These are phyloP conservation scores for Timandra comae DNA, from an alignment of 2,888 invertebrate species.

Conservation along the genomic window DNA sequence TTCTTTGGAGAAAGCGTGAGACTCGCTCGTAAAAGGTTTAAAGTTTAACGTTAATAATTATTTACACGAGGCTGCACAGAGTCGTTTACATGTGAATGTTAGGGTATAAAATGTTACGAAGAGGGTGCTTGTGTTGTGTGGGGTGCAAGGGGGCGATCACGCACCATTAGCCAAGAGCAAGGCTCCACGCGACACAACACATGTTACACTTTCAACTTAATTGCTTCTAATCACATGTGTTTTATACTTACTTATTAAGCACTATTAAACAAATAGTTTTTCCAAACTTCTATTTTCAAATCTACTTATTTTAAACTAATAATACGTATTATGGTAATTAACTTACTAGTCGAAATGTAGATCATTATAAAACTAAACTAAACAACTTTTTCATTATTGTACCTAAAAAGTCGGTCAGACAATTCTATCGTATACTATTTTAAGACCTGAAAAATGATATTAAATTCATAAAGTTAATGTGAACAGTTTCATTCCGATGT, in stretches of 20 bases:
- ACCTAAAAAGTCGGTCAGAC: too few species aligned
- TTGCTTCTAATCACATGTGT: conserved; percentile 63
- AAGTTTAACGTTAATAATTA: conserved; percentile 29
- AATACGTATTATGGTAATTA: too few species aligned
- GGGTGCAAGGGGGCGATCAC: conserved; percentile 37
- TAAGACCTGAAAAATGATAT: too few species aligned
- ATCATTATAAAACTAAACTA: too few species aligned
- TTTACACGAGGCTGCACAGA: conserved; percentile 32
- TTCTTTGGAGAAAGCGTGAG: conserved; percentile 24
- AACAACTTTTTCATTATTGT: too few species aligned
- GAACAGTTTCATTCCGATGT: conserved; percentile 6
- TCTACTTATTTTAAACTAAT: too few species aligned
- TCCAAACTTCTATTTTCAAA: too few species aligned
- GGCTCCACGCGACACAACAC: conserved; percentile 63
- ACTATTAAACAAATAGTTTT: too few species aligned
- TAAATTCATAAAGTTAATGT: too few species aligned
- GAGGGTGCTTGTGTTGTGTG: conserved; percentile 34
- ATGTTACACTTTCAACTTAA: conserved; percentile 71
- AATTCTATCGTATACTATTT: too few species aligned
- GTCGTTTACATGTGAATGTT: conserved; percentile 27
- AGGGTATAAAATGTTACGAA: conserved; percentile 29
- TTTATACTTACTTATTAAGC: conserved; percentile 18
- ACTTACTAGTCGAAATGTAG: too few species aligned
- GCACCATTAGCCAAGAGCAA: conserved; percentile 63
- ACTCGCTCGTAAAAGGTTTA: conserved; percentile 24